phyloP scores from a whole-genome alignment of 2,888 invertebrate genomes.

The Caenorhabditis sp. region DNA sequence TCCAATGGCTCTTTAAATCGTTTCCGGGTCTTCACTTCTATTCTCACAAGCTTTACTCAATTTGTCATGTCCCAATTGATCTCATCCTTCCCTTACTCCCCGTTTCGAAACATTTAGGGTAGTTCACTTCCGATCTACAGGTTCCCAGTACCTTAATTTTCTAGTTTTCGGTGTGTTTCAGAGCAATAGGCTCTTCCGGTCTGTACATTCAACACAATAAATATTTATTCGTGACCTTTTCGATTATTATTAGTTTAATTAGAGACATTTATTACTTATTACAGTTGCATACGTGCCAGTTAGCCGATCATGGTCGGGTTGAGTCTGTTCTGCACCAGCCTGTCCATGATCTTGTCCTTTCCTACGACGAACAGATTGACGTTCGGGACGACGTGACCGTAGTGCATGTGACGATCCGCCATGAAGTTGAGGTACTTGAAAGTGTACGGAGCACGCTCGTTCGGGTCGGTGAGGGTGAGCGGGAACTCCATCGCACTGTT shows the following conservation, averaged over 20 bases:
- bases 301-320: constrained; percentile 75
- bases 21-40: constrained; percentile 1
- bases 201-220: background rate
- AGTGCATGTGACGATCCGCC: constrained; percentile 74
- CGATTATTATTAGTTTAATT: constrained; percentile 21
- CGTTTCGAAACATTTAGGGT: constrained; percentile 47
- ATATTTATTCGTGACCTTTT: background rate
- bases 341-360: constrained; percentile 72
- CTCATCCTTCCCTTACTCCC: constrained; percentile 7
- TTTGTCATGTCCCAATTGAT: constrained; percentile 34
- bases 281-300: background rate
- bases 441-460: constrained; percentile 72
- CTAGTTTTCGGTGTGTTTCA: constrained; percentile 35
- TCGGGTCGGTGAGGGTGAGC: constrained; percentile 70
- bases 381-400: constrained; percentile 71
- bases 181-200: constrained; percentile 16
- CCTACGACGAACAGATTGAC: constrained; percentile 70
- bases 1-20: constrained; percentile 51
- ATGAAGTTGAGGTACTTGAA: constrained; percentile 76
- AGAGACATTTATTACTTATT: constrained; percentile 16
- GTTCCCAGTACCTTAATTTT: constrained; percentile 31
- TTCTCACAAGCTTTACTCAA: background rate
- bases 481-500: constrained; percentile 75
- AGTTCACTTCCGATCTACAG: constrained; percentile 36
- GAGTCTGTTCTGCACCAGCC: constrained; percentile 68